A percentile compares a stretch with the other conserved stretches of the same genome.
Evolutionary conservation across 2,797 vertebrate species (phyloP).

Genomic region (Eospalax fontanierii): DNA sequence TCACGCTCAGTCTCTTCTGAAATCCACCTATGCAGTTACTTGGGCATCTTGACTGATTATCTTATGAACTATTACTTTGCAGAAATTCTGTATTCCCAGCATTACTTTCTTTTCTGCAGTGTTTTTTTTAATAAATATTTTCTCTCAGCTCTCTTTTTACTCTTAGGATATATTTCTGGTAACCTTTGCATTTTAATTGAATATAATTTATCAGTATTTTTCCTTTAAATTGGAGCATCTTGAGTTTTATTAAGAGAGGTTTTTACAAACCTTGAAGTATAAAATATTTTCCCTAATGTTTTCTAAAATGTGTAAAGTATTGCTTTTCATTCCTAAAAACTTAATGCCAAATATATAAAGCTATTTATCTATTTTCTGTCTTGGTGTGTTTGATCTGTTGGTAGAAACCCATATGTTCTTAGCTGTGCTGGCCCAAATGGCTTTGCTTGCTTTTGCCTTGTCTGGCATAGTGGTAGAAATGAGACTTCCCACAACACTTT

Average conservation of each 20-base stretch:
- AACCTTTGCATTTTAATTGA: constrained; percentile 13
- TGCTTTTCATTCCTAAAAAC: background rate
- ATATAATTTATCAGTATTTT: background rate
- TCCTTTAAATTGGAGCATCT: background rate
- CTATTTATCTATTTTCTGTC: background rate
- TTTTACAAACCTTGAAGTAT: background rate
- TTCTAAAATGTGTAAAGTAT: background rate
- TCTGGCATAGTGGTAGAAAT: background rate
- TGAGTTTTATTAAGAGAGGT: background rate
- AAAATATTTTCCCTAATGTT: background rate
- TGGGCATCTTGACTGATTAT: background rate
- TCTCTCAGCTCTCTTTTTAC: constrained; percentile 22
- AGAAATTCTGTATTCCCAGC: background rate
- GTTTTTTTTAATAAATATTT: background rate
- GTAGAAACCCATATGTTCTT: background rate
- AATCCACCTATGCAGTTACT: background rate
- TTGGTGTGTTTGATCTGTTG: background rate
- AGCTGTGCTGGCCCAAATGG: background rate
- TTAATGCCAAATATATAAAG: background rate
- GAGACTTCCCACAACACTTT: background rate
- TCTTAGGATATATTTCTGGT: background rate
- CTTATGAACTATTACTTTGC: background rate
- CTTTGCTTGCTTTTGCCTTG: background rate
- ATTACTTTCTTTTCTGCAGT: background rate
- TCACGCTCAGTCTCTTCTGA: background rate